A percentile compares a stretch with the other conserved stretches of the same genome.
Conservation (phyloP, 2,888 invertebrate species). For the Aleiodes testaceus region DNA sequence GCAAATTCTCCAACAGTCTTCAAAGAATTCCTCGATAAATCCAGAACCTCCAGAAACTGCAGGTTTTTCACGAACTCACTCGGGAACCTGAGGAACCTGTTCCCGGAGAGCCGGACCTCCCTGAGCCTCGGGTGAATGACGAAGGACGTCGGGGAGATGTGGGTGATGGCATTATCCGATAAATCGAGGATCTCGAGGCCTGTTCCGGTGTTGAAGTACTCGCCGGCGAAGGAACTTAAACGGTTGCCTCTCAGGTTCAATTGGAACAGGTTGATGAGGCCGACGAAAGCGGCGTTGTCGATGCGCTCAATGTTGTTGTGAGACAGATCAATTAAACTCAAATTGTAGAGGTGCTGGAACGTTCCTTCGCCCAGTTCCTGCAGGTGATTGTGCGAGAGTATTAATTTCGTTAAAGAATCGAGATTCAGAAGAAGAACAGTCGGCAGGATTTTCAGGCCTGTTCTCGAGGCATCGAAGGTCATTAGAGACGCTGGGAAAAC, state of each 20-base stretch:
- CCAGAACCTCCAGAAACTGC: constrained; percentile 84
- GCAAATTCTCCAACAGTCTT: constrained; percentile 88
- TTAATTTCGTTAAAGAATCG: constrained; percentile 79
- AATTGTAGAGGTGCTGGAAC: constrained; percentile 84
- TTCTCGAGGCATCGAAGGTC: constrained; percentile 83
- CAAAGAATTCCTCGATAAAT: constrained; percentile 84
- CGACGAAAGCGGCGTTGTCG: constrained; percentile 84
- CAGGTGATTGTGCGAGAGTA: constrained; percentile 82
- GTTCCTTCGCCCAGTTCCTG: constrained; percentile 83
- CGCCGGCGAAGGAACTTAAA: constrained; percentile 86
- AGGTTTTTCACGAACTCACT: constrained; percentile 87
- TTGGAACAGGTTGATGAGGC: constrained; percentile 83
- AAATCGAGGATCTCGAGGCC: constrained; percentile 87
- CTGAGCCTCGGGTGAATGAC: constrained; percentile 86
- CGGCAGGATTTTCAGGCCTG: constrained; percentile 83
- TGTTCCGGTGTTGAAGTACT: constrained; percentile 88
- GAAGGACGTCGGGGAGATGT: constrained; percentile 89
- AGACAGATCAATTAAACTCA: constrained; percentile 85
- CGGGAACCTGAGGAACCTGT: constrained; percentile 89
- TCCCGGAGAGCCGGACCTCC: constrained; percentile 81
- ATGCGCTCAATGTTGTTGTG: constrained; percentile 86
- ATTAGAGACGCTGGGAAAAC: constrained; percentile 74
- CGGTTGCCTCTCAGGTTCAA: constrained; percentile 85
- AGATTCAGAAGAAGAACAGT: constrained; percentile 82
- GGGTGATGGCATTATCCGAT: constrained; percentile 85